Base-by-base conservation (phyloP, 2,113 vertebrate genomes). In the Cyanoramphus novaezelandiae region DNA sequence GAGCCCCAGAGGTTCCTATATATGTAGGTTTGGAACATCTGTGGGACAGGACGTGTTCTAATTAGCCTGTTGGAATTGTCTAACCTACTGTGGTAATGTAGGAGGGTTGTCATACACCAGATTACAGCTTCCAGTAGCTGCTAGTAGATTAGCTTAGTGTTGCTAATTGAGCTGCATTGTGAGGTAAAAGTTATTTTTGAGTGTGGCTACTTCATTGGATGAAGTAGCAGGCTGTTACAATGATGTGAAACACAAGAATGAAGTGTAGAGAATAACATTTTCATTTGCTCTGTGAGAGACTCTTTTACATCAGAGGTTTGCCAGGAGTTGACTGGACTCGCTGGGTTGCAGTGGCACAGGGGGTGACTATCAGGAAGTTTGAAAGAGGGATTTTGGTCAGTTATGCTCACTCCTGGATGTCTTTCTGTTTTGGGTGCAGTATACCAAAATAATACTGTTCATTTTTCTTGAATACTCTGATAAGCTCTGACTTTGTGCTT, bases 161-260 rank as follows among this genome's bases (percentile, higher is more conserved):
- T 2, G 4, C 39, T 67, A 52, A 44, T 47, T 0, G 1, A 72
- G 52, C 81, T 85, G 57, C 57, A 68, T 41, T 62, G 14, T 89
- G 72, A 78, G 33, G 47, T 70, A 49, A 20, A 89, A 87, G 62
- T 84, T 95, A 57, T 39, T 94, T 95, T 93, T 68, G 62, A 76
- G 52, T 29, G 31, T 80, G 57, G 10, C 49, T 76, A n/a, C 37
- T 81, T 90, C 27, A 2, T 68, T 86, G 83, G 20, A 10, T 91
- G 90, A 86, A 65, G 39, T 62, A 88, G 72, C 17, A 76, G 65
- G 9, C 69, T 39, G 5, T 31, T 72, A 13, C 10, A 25, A 17
- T 64, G 39, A 4, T 16, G 6, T 37, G 75, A 80, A 91, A 33
- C 35, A 44, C n/a, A 41, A 41, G 44, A 88, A 25, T 17, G 25